Conservation (phyloP, 2,888 invertebrate genomes). For the Patella pellucida region DNA sequence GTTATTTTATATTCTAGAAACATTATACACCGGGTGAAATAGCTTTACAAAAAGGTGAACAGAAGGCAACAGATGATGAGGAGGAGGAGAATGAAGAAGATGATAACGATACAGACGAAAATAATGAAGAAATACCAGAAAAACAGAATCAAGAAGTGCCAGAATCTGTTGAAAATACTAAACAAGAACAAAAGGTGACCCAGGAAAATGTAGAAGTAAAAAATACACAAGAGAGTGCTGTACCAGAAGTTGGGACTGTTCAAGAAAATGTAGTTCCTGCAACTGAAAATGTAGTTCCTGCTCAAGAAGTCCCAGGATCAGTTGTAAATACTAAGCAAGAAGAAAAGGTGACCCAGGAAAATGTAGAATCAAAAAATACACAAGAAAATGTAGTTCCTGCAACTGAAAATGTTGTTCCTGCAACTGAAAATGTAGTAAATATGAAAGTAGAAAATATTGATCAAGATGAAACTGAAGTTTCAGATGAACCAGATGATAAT, state of each 20-base stretch:
- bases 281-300: too few relatives aligned
- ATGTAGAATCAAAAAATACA: background rate
- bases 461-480: background rate
- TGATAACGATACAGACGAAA: conserved; percentile 18
- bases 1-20: background rate
- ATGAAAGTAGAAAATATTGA: background rate
- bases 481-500: too few relatives aligned
- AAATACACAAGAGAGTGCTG: background rate
- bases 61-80: conserved; percentile 1
- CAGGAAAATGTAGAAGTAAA: conserved; percentile 14
- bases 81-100: conserved; percentile 16
- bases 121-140: background rate
- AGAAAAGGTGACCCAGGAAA: conserved; percentile 6
- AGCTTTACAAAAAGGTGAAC: conserved; percentile 11
- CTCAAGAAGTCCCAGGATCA: background rate
- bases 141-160: background rate
- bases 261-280: too few relatives aligned
- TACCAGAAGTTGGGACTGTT: too few relatives aligned
- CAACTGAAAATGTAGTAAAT: background rate
- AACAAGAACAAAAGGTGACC: background rate
- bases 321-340: background rate
- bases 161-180: background rate
- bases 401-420: background rate
- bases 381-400: too few relatives aligned
- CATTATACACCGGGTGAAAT: background rate